Evolutionary conservation across 2,113 vertebrate genomes (phyloP), one percentile per base, ranked within the genome.

Genomic region (Poeciliopsis occidentalis): DNA sequence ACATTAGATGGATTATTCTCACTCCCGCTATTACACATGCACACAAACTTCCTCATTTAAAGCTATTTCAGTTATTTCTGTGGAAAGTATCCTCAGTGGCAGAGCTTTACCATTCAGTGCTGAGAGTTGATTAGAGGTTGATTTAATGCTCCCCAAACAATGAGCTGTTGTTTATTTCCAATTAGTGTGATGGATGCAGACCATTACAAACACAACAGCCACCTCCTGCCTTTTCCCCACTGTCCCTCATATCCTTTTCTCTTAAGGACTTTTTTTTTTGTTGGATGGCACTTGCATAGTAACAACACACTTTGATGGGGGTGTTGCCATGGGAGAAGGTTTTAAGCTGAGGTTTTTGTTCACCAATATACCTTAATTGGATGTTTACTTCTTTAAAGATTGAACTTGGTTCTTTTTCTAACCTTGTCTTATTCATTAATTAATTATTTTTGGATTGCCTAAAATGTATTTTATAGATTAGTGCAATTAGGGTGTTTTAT

Each of bases 131-230:
- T 91, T 89, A 90, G 73, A 79, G 63, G 73, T 91, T 92, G 89
- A 93, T 92, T 89, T 91, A 88, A 86, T 85, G 80, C 85, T 79
- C 86, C 89, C 81, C 75, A 79, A 89, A 90, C 88, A 93, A 90
- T 85, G 62, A 87, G 67, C 72, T 77, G 73, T 44, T 90, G 85
- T 90, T 89, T 87, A 91, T 89, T 91, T 91, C 86, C 90, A 92
- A 92, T 94, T 92, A 93, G 73, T 64, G 62, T 83, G 91, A 94
- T 92, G 80, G 86, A 92, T 92, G 84, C 80, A 80, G 85, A 84
- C 80, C 69, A 65, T 90, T 85, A 87, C 77, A 81, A 77, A 87
- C 77, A 62, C 80, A 32, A 11, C 61, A 69, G 80, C 60, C 41
- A 67, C 72, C 66, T 71, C 61, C 67, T 72, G 30, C 62, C 41